Conservation (phyloP, 2,888 invertebrate genomes). For the Polylopha cassiicola region DNA sequence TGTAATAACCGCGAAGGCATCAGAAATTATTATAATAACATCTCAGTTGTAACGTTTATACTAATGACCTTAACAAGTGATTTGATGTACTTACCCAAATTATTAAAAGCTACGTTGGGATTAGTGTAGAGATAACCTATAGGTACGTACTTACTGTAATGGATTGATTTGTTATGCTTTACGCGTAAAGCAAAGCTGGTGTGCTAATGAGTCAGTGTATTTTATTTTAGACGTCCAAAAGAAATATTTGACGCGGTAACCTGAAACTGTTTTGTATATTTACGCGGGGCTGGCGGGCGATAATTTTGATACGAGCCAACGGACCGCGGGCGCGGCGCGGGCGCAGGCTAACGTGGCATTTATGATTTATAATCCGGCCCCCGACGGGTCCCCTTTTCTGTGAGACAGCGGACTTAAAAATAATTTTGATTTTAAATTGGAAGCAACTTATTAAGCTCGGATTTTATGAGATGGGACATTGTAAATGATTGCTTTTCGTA, state of each 20-base stretch:
- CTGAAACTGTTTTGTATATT: conserved; percentile 70
- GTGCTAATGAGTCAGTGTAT: conserved; percentile 52
- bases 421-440: conserved; percentile 71
- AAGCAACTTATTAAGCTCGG: conserved; percentile 61
- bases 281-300: conserved; percentile 60
- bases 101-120: no score
- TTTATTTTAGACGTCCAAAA: conserved; percentile 53
- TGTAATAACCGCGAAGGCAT: no score
- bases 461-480: conserved; percentile 54
- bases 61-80: no score
- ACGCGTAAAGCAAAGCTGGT: conserved; percentile 20
- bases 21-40: no score
- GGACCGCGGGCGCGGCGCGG: conserved; percentile 45
- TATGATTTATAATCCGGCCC: conserved; percentile 73
- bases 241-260: conserved; percentile 67
- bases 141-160: no score
- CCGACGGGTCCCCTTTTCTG: conserved; percentile 60
- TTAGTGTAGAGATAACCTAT: no score
- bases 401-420: conserved; percentile 64
- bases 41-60: no score
- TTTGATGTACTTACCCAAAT: no score
- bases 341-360: conserved; percentile 63
- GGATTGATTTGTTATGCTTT: conserved; percentile 6
- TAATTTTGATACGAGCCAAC: conserved; percentile 68
- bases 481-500: conserved; percentile 34